These are phyloP conservation scores for Plebejus argus DNA, from an alignment of 2,888 invertebrate species.

Conservation along the genomic window DNA sequence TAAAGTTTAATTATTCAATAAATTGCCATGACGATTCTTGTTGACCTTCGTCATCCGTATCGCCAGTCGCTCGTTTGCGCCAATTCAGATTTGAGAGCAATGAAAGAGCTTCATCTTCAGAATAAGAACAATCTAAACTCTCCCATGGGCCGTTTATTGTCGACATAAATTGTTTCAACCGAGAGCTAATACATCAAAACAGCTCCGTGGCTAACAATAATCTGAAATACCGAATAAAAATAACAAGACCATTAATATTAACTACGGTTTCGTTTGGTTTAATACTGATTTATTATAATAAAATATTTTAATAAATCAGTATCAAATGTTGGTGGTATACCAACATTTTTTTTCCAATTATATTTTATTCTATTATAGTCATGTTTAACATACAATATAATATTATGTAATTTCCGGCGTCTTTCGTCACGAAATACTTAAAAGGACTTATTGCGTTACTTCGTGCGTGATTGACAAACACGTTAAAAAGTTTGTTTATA, in stretches of 20 bases:
- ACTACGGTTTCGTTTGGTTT: not conserved
- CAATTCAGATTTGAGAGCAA: not conserved
- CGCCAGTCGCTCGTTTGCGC: not conserved
- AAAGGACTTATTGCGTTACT: not conserved
- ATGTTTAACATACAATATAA: not conserved
- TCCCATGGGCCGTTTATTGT: not conserved
- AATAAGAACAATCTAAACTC: constrained; percentile 9
- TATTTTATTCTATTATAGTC: not conserved
- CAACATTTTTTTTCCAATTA: too few relatives aligned
- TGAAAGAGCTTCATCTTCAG: constrained; percentile 1
- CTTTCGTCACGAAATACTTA: not conserved
- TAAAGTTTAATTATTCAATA: too few relatives aligned
- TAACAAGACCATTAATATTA: not conserved
- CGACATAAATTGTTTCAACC: not conserved
- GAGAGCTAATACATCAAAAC: constrained; percentile 12
- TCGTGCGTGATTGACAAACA: not conserved
- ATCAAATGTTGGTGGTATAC: too few relatives aligned
- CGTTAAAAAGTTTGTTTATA: not conserved
- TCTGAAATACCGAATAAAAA: not conserved
- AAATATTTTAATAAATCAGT: too few relatives aligned
- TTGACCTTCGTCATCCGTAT: not conserved
- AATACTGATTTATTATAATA: not conserved
- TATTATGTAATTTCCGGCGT: not conserved
- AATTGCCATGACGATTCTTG: too few relatives aligned
- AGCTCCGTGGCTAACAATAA: not conserved